phyloP scores from a whole-genome alignment of 2,888 invertebrate genomes.

The Dioctria linearis region DNA sequence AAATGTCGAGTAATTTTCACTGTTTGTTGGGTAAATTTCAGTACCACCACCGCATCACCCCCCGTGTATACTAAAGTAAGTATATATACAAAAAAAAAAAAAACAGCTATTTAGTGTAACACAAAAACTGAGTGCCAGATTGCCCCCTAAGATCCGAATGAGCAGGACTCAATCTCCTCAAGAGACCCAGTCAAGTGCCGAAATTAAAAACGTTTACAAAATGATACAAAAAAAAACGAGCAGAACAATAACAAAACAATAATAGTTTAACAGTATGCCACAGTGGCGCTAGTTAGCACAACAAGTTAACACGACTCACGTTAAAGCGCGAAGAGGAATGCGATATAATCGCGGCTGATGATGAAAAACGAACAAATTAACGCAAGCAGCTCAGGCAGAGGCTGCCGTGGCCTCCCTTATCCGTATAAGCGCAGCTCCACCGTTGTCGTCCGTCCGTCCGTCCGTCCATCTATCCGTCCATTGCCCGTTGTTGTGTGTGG shows the following conservation, averaged over 20 bases:
- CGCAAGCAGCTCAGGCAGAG: slow-evolving; percentile 4
- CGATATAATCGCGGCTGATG: slow-evolving; percentile 33
- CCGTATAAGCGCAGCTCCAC: not conserved
- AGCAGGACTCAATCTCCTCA: slow-evolving; percentile 32
- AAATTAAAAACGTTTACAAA: slow-evolving; percentile 17
- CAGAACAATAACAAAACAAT: slow-evolving; percentile 8
- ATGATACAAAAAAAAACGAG: slow-evolving; percentile 32
- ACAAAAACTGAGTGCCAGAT: not conserved
- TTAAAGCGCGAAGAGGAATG: slow-evolving; percentile 43
- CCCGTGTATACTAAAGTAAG: slow-evolving; percentile 22
- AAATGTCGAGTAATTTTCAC: slow-evolving; percentile 60
- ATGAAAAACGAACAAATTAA: not conserved
- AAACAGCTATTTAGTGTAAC: not conserved
- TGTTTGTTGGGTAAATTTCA: slow-evolving; percentile 42
- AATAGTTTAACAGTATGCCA: slow-evolving; percentile 33
- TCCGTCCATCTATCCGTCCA: not conserved
- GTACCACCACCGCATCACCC: slow-evolving; percentile 38
- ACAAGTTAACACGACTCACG: slow-evolving; percentile 26
- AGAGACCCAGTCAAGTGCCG: slow-evolving; percentile 40
- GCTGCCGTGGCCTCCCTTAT: slow-evolving; percentile 23
- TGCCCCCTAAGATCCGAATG: slow-evolving; percentile 27
- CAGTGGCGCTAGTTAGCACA: slow-evolving; percentile 47
- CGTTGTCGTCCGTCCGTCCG: not conserved
- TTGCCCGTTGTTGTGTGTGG: slow-evolving; percentile 38
- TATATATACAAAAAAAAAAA: not conserved